Base-by-base conservation (phyloP, 30 jellyfish, hydroid and myxozoan genomes). In the Chrysaora quinquecirrha region DNA sequence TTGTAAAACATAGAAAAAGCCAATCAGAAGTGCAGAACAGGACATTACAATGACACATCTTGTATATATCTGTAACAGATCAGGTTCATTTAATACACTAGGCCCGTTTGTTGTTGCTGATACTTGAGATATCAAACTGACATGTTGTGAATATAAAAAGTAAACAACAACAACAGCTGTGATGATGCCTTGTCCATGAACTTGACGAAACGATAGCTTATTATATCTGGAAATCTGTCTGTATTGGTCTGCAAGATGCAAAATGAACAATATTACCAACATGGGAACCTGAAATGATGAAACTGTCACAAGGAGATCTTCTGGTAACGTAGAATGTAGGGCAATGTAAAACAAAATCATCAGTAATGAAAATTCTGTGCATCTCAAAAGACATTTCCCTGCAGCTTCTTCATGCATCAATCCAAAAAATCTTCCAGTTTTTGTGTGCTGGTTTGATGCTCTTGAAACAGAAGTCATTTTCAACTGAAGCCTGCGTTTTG, bases 11-110 rank as follows among this genome's bases (percentile, higher is more conserved):
- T 27, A 84, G 30, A 84, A 61, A 0, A 38, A 4, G 22, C 83
- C 94, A 73, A 65, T 58, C 23, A 84, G 14, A 12, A 69, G 19
- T 16, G 79, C 62, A 10, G 92, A 74, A 69, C 48, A 12, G n/a
- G 49, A 25, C 85, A 82, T 49, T 69, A 85, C 83, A 25, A 68
- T 12, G 23, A 68, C 33, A 46, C 38, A 49, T 2, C 46, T 35
- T 23, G 46, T 48, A 56, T 82, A 82, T 30, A 82, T 34, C n/a
- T 27, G 3, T 29, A 63, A 48, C 30, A 76, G 30, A 52, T 52
- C 27, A 52, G 68, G 3, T 52, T 12, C 9, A 28, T n/a, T 34
- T 19, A 27, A 64, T 0, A 24, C 18, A 0, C 43, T 50, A 7
- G n/a, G 32, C 24, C 46, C 64, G 0, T 19, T 3, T 1, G 18